A percentile compares a stretch with the other conserved stretches of the same genome.
Conservation (phyloP, 2,888 invertebrate species). For the Scaptomyza flava region DNA sequence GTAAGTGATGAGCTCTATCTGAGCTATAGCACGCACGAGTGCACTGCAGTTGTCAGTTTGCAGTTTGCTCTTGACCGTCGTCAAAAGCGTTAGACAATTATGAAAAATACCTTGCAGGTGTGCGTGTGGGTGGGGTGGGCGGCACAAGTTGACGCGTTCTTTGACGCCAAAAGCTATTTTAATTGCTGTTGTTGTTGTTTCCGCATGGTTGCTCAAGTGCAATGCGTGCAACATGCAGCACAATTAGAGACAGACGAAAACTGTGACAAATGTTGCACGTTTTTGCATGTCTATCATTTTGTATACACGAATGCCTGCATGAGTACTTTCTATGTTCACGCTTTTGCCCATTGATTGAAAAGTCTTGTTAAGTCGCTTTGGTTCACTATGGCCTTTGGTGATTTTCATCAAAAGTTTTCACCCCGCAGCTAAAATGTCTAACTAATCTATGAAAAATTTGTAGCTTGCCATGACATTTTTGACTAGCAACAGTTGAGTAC, state of each 20-base stretch:
- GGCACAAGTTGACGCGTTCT: slow-evolving; percentile 44
- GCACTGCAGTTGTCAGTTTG: slow-evolving; percentile 41
- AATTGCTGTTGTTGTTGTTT: slow-evolving; percentile 42
- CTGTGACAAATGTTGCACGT: slow-evolving; percentile 49
- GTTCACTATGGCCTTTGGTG: slow-evolving; percentile 7
- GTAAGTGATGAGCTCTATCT: slow-evolving; percentile 38
- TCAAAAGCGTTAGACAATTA: slow-evolving; percentile 49
- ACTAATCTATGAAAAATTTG: slow-evolving; percentile 13
- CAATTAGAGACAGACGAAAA: slow-evolving; percentile 27
- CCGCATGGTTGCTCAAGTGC: slow-evolving; percentile 48
- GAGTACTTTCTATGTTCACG: slow-evolving; percentile 68
- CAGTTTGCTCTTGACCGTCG: slow-evolving; percentile 35
- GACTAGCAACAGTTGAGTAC: slow-evolving; percentile 49
- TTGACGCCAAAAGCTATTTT: slow-evolving; percentile 42
- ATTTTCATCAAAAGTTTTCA: slow-evolving; percentile 34
- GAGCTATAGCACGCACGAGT: slow-evolving; percentile 49
- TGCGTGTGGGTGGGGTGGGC: slow-evolving; percentile 52
- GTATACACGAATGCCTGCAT: background rate
- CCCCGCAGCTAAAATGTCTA: slow-evolving; percentile 17
- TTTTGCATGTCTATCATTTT: background rate
- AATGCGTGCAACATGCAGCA: slow-evolving; percentile 33
- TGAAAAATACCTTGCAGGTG: slow-evolving; percentile 23
- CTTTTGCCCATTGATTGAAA: slow-evolving; percentile 66
- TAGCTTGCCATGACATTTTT: slow-evolving; percentile 41
- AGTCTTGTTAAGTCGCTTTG: slow-evolving; percentile 24